Conservation (phyloP, 2,888 invertebrate genomes). For the Agrilus biguttatus region DNA sequence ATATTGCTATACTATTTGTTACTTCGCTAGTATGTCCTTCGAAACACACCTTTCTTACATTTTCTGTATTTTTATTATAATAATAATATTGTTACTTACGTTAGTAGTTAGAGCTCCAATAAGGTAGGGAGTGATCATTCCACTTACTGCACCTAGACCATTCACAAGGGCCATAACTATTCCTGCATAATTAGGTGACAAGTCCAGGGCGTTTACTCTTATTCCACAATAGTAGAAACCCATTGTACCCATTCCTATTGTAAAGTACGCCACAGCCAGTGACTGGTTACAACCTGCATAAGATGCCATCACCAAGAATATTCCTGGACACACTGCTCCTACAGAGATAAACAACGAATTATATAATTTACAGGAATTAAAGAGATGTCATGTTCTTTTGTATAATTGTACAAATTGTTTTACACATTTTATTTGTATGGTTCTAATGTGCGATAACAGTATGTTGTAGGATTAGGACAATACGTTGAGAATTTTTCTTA, state of each 20-base stretch:
- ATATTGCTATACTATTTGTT: too few species aligned
- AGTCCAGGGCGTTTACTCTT: constrained; percentile 50
- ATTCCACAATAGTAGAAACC: constrained; percentile 55
- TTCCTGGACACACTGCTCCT: constrained; percentile 48
- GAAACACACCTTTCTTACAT: too few species aligned
- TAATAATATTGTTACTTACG: constrained; percentile 33
- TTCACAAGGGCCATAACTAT: constrained; percentile 49
- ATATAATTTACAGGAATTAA: too few species aligned
- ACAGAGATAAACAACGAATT: constrained; percentile 12
- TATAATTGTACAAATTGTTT: too few species aligned
- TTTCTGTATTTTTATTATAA: too few species aligned
- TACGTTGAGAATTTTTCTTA: too few species aligned
- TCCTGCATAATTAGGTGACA: constrained; percentile 49
- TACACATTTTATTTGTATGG: too few species aligned
- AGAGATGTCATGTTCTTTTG: too few species aligned
- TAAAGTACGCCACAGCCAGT: constrained; percentile 38
- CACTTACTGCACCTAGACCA: constrained; percentile 45
- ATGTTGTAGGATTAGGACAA: too few species aligned
- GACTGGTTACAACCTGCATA: constrained; percentile 43
- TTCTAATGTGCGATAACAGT: too few species aligned
- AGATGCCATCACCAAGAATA: constrained; percentile 46
- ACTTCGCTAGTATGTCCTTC: too few species aligned
- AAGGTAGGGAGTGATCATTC: constrained; percentile 45
- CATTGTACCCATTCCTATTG: constrained; percentile 49
- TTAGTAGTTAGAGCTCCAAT: constrained; percentile 44